A percentile compares a stretch with the other conserved stretches of the same genome.
These are phyloP conservation scores for Leucoma salicis DNA, from an alignment of 2,888 invertebrate species.

Conservation along the genomic window DNA sequence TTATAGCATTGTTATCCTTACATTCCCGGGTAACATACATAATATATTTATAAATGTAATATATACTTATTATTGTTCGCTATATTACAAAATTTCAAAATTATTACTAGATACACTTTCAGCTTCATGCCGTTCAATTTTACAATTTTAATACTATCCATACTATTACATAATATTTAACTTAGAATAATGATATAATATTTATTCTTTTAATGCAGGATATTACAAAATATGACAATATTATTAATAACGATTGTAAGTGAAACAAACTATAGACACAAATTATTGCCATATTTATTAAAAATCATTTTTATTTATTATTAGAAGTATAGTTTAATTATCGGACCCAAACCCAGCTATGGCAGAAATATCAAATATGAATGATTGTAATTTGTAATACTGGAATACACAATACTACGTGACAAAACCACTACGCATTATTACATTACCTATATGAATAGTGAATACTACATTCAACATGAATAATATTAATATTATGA, in stretches of 20 bases:
- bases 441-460: not conserved
- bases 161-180: not conserved
- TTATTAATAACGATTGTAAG: not conserved
- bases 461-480: too few species aligned
- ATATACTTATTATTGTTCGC: conserved; percentile 26
- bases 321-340: conserved; percentile 23
- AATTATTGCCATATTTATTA: conserved; percentile 9
- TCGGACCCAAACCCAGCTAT: conserved; percentile 74
- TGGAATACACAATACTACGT: conserved; percentile 8
- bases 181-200: not conserved
- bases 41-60: conserved; percentile 25
- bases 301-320: conserved; percentile 24
- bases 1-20: conserved; percentile 2
- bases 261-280: not conserved
- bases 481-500: too few species aligned
- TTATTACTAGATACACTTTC: conserved; percentile 77
- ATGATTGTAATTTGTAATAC: conserved; percentile 37
- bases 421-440: conserved; percentile 3
- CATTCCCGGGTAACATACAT: conserved; percentile 9
- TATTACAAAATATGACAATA: not conserved
- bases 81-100: conserved; percentile 53
- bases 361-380: conserved; percentile 54
- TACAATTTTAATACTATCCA: not conserved
- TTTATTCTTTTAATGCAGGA: not conserved
- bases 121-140: conserved; percentile 47